Evolutionary conservation across 2,113 vertebrate species (phyloP).

Genomic region (Ochotona curzoniae): DNA sequence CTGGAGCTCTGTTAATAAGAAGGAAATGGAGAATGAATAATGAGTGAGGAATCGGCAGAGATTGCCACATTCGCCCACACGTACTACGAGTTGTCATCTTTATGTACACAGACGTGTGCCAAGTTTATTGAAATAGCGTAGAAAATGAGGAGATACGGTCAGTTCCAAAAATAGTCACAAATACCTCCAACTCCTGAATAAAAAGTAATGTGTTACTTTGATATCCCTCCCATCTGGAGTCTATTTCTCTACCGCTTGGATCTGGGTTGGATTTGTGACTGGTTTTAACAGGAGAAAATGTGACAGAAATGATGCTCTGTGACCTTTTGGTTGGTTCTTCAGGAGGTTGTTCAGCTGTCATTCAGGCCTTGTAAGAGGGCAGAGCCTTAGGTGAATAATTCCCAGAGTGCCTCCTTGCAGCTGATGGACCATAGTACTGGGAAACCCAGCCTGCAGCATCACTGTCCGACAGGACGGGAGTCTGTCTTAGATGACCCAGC

Average conservation of each 20-base stretch:
- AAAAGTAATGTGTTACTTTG: background rate
- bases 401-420: background rate
- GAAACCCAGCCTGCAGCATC: background rate
- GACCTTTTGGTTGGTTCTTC: background rate
- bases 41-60: background rate
- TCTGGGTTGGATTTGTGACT: background rate
- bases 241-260: background rate
- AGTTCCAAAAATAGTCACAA: background rate
- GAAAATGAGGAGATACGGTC: slow-evolving; percentile 16
- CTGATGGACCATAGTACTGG: background rate
- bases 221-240: background rate
- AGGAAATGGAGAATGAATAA: slow-evolving; percentile 40
- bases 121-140: slow-evolving; percentile 42
- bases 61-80: slow-evolving; percentile 16
- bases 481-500: background rate
- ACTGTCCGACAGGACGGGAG: background rate
- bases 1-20: slow-evolving; percentile 43
- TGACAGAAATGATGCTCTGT: background rate
- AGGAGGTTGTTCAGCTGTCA: background rate
- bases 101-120: background rate
- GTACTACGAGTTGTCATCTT: background rate
- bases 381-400: background rate
- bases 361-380: background rate
- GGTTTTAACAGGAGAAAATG: background rate
- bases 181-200: background rate